These are phyloP conservation scores for Lagorchestes hirsutus DNA, from an alignment of 2,797 vertebrate genomes.

Conservation along the genomic window DNA sequence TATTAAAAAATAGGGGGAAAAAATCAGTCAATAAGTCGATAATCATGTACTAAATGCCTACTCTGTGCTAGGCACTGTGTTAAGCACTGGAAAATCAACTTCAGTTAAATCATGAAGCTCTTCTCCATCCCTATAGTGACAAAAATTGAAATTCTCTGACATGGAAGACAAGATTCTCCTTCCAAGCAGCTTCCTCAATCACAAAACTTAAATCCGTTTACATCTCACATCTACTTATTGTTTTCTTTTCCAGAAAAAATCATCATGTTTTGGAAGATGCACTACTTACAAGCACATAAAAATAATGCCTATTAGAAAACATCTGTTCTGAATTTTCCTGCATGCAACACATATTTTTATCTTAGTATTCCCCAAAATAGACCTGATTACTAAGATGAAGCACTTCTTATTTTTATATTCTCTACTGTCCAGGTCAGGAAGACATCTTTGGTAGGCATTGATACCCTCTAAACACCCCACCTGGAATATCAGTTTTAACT, in stretches of 20 bases:
- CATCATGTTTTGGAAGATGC: conserved; percentile 47
- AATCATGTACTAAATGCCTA: neutral
- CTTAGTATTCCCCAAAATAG: conserved; percentile 29
- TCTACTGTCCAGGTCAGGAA: conserved; percentile 41
- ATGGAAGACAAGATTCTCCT: neutral
- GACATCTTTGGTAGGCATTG: conserved; percentile 24
- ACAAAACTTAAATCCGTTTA: neutral
- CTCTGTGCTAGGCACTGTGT: neutral
- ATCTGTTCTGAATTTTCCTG: conserved; percentile 65
- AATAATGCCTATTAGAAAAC: conserved; percentile 58
- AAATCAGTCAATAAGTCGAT: neutral
- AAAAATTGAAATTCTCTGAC: conserved; percentile 19
- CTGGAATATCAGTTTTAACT: conserved; percentile 49
- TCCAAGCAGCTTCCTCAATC: neutral
- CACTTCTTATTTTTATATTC: conserved; percentile 43
- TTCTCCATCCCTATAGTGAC: neutral
- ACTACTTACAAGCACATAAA: conserved; percentile 41
- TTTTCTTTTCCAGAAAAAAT: conserved; percentile 7
- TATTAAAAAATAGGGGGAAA: neutral
- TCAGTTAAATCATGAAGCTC: neutral
- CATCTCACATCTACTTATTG: neutral
- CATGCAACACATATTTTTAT: conserved; percentile 42
- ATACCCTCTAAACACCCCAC: conserved; percentile 14
- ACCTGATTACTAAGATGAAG: conserved; percentile 13
- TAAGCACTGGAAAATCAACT: neutral